Base-by-base conservation (phyloP, 2,888 invertebrate species). In the Brenthis daphne region DNA sequence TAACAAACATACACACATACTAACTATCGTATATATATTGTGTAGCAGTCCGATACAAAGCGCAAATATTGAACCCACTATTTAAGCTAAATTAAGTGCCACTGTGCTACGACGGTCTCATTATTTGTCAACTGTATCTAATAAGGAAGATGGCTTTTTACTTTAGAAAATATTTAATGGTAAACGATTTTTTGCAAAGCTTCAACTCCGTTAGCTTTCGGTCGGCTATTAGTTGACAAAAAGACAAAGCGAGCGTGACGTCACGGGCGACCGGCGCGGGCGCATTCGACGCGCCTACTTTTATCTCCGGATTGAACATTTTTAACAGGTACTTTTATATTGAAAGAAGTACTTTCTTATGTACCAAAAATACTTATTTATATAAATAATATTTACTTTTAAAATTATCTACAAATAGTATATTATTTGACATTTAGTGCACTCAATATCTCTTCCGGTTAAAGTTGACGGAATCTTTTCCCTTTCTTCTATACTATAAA, bases 251-350 rank as follows among this genome's bases (percentile, higher is more conserved):
- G 72, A 68, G 71, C 80, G 82, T 81, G 80, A 82, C 79, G 81
- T 80, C 79, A 78, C 80, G 82, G 77, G 67, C 77, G 71, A 72
- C 48, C 68, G 74, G 80, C 79, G 79, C 79, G 77, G 76, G 79
- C 79, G 79, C 81, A 79, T 81, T 80, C 75, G 79, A 68, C 73
- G 72, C 78, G 78, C 75, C 60, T 60, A 64, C 64, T 71, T 75
- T 75, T 76, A 75, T 73, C 63, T 51, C 69, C 69, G 70, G 69
- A 71, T 70, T 71, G 55, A 68, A 54, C 65, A 51, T 43, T 57
- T 64, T 68, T 63, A 68, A 61, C 65, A 65, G 71, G 63, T 72
- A 67, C 48, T 50, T 37, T 64, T 16, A 66, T 55, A 16, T 67
- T 47, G 24, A 4, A 58, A 54, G 63, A 50, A 24, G 8, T 14